Evolutionary conservation across 2,113 vertebrate genomes (phyloP).

Genomic region (Alligator sinensis): DNA sequence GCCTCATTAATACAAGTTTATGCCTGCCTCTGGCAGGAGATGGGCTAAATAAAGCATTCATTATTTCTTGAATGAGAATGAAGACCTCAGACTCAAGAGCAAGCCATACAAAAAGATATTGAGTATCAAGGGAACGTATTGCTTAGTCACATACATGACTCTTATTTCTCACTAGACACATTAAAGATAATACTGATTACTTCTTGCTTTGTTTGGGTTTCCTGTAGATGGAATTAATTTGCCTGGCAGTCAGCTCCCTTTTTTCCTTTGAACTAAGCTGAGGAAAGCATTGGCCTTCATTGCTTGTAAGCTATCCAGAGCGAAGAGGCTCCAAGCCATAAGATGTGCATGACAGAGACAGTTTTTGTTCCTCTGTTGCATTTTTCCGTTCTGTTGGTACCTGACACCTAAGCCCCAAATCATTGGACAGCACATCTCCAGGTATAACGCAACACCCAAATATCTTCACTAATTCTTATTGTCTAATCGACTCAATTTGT

Average conservation of each 20-base stretch:
- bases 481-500: background rate
- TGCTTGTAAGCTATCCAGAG: background rate
- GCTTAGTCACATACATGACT: background rate
- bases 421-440: background rate
- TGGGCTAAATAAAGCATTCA: no score
- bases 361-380: background rate
- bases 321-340: background rate
- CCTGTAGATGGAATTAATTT: background rate
- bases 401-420: background rate
- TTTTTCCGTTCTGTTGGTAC: background rate
- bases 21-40: no score
- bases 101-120: background rate
- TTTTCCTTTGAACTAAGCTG: background rate
- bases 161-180: background rate
- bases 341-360: background rate
- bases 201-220: accelerated
- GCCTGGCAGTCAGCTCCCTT: background rate
- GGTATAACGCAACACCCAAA: accelerated
- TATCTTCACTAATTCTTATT: background rate
- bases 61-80: no score
- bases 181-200: background rate
- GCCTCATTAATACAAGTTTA: background rate
- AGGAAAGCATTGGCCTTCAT: background rate
- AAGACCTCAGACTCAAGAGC: no score
- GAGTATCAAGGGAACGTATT: background rate